These are phyloP conservation scores for Terrapene triunguis DNA, from an alignment of 2,113 vertebrate genomes.

Conservation along the genomic window DNA sequence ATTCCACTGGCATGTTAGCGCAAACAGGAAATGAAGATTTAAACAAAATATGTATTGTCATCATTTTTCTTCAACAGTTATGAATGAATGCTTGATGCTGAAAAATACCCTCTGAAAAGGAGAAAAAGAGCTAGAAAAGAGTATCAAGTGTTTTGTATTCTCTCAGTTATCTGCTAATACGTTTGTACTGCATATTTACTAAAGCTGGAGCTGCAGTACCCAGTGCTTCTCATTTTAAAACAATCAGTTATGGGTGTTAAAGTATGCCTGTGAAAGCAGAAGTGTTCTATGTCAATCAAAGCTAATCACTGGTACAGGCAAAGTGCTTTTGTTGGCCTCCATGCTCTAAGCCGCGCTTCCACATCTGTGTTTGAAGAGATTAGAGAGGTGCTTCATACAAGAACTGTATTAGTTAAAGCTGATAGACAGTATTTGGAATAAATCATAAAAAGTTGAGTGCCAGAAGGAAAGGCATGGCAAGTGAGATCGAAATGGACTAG, in stretches of 20 bases:
- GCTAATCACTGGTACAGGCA: conserved; percentile 86
- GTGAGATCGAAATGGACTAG: conserved; percentile 58
- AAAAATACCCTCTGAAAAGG: neutral
- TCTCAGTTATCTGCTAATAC: conserved; percentile 59
- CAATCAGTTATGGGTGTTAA: conserved; percentile 81
- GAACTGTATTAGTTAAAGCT: conserved; percentile 87
- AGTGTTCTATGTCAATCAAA: conserved; percentile 86
- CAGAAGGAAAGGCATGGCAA: conserved; percentile 74
- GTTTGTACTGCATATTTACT: conserved; percentile 62
- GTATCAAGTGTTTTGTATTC: conserved; percentile 39
- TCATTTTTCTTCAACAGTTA: conserved; percentile 16
- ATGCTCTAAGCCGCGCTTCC: conserved; percentile 83
- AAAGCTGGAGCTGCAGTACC: conserved; percentile 62
- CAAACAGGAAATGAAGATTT: conserved; percentile 20
- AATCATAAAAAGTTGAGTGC: conserved; percentile 81
- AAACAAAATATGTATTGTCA: neutral
- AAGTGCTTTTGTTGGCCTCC: conserved; percentile 85
- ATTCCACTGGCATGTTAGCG: neutral
- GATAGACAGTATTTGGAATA: conserved; percentile 86
- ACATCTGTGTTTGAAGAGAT: conserved; percentile 89
- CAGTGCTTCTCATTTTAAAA: conserved; percentile 80
- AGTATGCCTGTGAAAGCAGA: conserved; percentile 80
- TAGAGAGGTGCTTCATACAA: conserved; percentile 86
- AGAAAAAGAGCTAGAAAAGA: conserved; percentile 23
- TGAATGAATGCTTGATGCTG: conserved; percentile 25